Evolutionary conservation across 2,113 vertebrate genomes (phyloP).

Genomic region (Dryoscopus gambensis): DNA sequence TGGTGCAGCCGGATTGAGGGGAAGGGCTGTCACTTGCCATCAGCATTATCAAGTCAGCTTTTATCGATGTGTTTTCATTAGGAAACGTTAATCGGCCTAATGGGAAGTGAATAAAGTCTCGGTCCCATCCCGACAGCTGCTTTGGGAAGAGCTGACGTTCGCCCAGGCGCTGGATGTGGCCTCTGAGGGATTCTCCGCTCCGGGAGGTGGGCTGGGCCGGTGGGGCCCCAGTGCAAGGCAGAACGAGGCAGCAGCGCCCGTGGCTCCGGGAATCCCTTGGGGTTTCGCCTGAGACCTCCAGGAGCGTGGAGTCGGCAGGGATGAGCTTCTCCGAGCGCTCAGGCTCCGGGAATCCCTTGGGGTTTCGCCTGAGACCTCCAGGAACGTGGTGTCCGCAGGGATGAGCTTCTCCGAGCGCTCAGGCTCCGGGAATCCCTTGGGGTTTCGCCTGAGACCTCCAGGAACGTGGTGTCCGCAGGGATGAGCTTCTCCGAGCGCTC

Average conservation of each 20-base stretch:
- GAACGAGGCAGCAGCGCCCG: not conserved
- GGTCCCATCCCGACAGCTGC: not conserved
- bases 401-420: rapidly evolving
- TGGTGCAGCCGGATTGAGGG: rapidly evolving
- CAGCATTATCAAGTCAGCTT: not conserved
- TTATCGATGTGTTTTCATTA: not conserved
- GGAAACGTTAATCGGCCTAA: not conserved
- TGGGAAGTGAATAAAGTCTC: not conserved
- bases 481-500: rapidly evolving
- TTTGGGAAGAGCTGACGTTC: rapidly evolving
- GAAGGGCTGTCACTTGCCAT: not conserved
- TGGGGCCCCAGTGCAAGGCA: rapidly evolving
- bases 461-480: rapidly evolving
- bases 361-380: not conserved
- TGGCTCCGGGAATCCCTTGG: not conserved
- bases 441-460: not conserved
- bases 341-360: not conserved
- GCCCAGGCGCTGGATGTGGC: rapidly evolving
- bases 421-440: not conserved
- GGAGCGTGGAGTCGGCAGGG: rapidly evolving
- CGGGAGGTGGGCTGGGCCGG: too few species aligned
- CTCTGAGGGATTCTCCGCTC: rapidly evolving
- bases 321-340: rapidly evolving
- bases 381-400: rapidly evolving
- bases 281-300: not conserved